A percentile compares a stretch with the other conserved stretches of the same genome.
Evolutionary conservation across 1,140 invertebrate species (phyloP).

Genomic region (Lysiphlebus fabarum): DNA sequence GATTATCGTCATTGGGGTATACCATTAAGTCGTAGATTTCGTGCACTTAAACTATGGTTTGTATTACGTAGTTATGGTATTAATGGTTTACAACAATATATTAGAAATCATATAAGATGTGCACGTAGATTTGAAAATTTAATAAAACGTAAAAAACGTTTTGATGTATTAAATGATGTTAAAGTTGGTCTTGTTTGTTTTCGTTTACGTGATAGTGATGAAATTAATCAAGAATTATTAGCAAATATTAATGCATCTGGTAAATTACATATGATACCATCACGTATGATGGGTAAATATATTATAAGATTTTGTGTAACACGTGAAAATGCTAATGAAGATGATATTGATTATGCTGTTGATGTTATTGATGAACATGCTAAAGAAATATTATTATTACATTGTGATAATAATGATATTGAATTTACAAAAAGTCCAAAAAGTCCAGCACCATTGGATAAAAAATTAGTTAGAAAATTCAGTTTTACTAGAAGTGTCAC

Average conservation of each 20-base stretch:
- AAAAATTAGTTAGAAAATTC: conserved; percentile 60
- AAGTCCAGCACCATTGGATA: conserved; percentile 58
- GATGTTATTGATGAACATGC: conserved; percentile 68
- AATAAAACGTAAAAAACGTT: conserved; percentile 71
- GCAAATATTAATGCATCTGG: conserved; percentile 85
- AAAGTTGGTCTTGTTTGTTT: conserved; percentile 72
- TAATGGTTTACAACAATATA: conserved; percentile 76
- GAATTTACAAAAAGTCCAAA: conserved; percentile 49
- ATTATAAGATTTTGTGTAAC: conserved; percentile 82
- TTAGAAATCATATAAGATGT: conserved; percentile 81
- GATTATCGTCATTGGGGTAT: conserved; percentile 91
- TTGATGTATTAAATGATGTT: conserved; percentile 82
- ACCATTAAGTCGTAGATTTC: conserved; percentile 79
- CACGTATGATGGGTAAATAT: conserved; percentile 73
- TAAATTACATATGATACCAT: conserved; percentile 87
- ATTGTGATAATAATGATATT: conserved; percentile 40
- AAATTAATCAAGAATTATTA: conserved; percentile 75
- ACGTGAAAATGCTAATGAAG: conserved; percentile 72
- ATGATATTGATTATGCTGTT: conserved; percentile 77
- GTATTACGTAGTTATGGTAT: conserved; percentile 81
- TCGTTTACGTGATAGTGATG: conserved; percentile 67
- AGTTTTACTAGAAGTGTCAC: conserved; percentile 68
- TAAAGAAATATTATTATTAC: conserved; percentile 60
- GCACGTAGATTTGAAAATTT: conserved; percentile 82
- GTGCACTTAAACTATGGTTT: conserved; percentile 88